Base-by-base conservation (phyloP, 2,888 invertebrate species). In the Lypha dubia region DNA sequence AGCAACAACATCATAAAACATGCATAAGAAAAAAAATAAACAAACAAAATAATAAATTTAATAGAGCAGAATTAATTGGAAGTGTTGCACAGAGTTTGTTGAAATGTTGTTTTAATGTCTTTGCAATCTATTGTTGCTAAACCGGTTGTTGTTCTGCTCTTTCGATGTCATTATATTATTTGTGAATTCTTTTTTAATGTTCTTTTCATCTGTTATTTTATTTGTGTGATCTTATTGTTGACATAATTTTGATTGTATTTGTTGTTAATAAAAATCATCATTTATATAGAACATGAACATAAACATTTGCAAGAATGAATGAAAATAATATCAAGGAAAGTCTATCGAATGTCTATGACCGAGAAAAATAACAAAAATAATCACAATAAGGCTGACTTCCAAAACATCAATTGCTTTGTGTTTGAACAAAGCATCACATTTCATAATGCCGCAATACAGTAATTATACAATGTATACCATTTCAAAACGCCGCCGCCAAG, bases 61-160 rank as follows among this genome's bases (percentile, higher is more conserved):
- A 68, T 81, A 63, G 63, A 75, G 75, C 63, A 70, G 56, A 81
- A 70, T 65, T 81, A 75, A 81, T 81, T 75, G 70, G 46, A 75
- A 46, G 22, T 63, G 60, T 67, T 17, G 46, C 22, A n/a, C n/a
- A 60, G 15, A 35, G 32, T 46, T 46, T 71, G 46, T 60, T 71
- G 32, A 71, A 71, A 60, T 73, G 22, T 63, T 79, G 60, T 60
- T 60, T 44, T 44, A 41, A 46, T 76, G 15, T 41, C 56, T 24
- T 44, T 70, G 15, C 38, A 13, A 44, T 20, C 38, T 17, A 56
- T 44, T 44, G 41, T 44, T 49, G 49, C 11, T 11, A 11, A 22
- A 51, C 15, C 20, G n/a, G 38, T 58, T 17, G 1, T 32, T 0
- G 35, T 71, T 58, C 4, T 58, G 24, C 6, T 28, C n/a, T 44